These are phyloP conservation scores for Nebria brevicollis DNA, from an alignment of 2,888 invertebrate genomes.

Conservation along the genomic window DNA sequence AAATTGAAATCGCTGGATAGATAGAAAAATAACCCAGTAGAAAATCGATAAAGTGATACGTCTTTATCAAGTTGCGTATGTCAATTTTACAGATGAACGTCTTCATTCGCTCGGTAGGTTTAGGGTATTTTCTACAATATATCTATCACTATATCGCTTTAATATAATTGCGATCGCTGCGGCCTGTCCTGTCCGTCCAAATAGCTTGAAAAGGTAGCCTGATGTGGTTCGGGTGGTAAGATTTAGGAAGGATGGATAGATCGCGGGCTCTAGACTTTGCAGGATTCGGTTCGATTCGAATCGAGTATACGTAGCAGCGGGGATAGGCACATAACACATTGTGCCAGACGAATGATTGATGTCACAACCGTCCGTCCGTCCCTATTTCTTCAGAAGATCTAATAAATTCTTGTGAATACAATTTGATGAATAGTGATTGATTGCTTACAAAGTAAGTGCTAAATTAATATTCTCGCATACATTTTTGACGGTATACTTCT, in stretches of 20 bases:
- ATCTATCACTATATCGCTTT: conserved; percentile 32
- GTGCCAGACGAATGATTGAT: conserved; percentile 44
- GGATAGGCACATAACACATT: conserved; percentile 30
- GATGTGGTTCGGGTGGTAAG: neutral
- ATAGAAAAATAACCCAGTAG: too few species aligned
- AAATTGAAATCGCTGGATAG: too few species aligned
- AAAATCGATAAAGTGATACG: conserved; percentile 36
- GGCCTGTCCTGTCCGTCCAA: neutral
- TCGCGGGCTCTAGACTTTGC: conserved; percentile 3
- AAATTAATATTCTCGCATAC: conserved; percentile 41
- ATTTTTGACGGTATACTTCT: neutral
- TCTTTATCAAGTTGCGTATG: conserved; percentile 38
- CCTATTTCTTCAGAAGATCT: conserved; percentile 35
- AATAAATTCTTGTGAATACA: conserved; percentile 44
- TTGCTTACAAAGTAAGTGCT: conserved; percentile 42
- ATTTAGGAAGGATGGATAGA: neutral
- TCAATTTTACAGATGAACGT: conserved; percentile 35
- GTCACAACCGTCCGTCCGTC: conserved; percentile 39
- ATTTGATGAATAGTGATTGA: conserved; percentile 46
- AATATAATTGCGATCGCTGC: conserved; percentile 24
- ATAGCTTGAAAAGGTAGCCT: neutral
- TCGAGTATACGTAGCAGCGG: neutral
- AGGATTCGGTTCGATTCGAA: neutral
- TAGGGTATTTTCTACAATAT: conserved; percentile 4
- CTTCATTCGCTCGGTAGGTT: conserved; percentile 16